Evolutionary conservation across 2,888 invertebrate genomes (phyloP), one percentile per base, ranked within the genome.

Genomic region (Drosophila atripex): DNA sequence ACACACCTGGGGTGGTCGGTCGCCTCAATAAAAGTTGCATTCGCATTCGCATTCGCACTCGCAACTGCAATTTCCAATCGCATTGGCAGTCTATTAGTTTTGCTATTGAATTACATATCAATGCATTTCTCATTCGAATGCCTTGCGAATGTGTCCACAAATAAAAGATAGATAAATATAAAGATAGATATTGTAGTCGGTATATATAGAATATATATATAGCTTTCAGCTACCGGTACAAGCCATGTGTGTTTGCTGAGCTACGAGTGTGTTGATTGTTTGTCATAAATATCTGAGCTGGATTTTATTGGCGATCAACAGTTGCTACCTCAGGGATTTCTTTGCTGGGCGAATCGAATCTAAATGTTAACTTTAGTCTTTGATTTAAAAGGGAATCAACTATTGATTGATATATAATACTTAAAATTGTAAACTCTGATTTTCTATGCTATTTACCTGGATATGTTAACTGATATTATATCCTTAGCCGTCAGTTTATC

Each of bases 41-140:
- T 60, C 59, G 43, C 77, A 86, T 45, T 60, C 59, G 43, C 45
- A 32, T 3, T 46, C 30, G 25, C 58, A 53, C 9, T 57, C 18
- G 85, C 46, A 30, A 39, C 54, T n/a, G 49, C 50, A 45, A 21
- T 59, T 59, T 38, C 56, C 73, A 66, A 55, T 78, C 72, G 69
- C 86, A 73, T 73, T 86, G 75, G 74, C 80, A 73, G 66, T 80
- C 77, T 85, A 88, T 88, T 84, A 86, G 88, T 86, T 86, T 86
- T 84, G 76, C 87, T 77, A 88, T 85, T 86, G 72, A 84, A 86
- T 84, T 77, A 72, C 80, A 74, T 71, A 78, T 75, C 73, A 75
- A 86, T 79, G 83, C 83, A 69, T 58, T 76, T 65, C 64, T 28
- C 59, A 51, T 43, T 54, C 39, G 28, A 28, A 28, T 28, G 21